Evolutionary conservation across 2,113 vertebrate genomes (phyloP), one percentile per base, ranked within the genome.

Genomic region (Rhabdornis inornatus): DNA sequence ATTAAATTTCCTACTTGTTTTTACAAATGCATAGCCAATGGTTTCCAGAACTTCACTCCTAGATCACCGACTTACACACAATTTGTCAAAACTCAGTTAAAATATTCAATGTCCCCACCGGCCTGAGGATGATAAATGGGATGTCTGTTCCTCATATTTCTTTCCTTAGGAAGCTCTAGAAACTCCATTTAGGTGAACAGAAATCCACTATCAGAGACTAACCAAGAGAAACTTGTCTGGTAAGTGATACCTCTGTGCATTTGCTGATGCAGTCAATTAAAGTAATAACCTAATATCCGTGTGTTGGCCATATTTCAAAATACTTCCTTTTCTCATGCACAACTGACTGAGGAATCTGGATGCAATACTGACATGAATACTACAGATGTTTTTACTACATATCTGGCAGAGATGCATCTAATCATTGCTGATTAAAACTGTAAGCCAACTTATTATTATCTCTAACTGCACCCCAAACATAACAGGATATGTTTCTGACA

Each of bases 81-180:
- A 93, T 95, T 95, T 92, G 90, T 97, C 92, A 89, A 93, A 96
- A 95, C 70, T 90, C 45, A 45, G 35, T 83, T 96, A 93, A 96
- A 96, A 93, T 56, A 93, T 77, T 93, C 87, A n/a, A 0, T 59
- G 82, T 93, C 63, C 90, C 92, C 78, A 70, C 55, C 89, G 94
- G 86, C 94, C 92, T 83, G 40, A 84, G 83, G 40, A 90, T 94
- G 92, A 96, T 92, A 93, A 95, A 95, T 97, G 93, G 23, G 69
- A 85, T 93, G 66, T 85, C 91, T 97, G 74, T 70, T 94, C 28
- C 80, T 92, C 87, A 71, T 87, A 87, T 95, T 95, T 95, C 85
- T 95, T 84, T 80, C 71, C 39, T 80, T 55, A 75, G 89, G 94
- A 97, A 95, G 83, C 83, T 71, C 86, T 71, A 95, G 71, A 94